These are phyloP conservation scores for Coreius guichenoti DNA, from an alignment of 2,797 vertebrate species.

Conservation along the genomic window DNA sequence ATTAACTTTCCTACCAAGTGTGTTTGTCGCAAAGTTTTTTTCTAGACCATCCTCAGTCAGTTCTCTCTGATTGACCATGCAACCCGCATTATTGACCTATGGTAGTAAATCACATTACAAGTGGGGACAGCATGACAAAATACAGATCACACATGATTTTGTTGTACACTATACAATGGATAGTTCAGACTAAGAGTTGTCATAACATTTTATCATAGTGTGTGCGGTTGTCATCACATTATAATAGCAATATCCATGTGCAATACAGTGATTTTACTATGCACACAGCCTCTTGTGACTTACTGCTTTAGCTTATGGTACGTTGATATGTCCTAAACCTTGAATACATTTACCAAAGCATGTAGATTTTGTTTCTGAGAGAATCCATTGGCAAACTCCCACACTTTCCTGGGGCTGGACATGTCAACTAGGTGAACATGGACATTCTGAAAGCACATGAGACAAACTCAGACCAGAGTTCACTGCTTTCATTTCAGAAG, in stretches of 20 bases:
- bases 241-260: not conserved
- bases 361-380: conserved; percentile 75
- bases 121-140: not conserved
- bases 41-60: conserved; percentile 84
- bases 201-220: not conserved
- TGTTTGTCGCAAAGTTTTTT: conserved; percentile 89
- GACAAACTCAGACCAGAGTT: not conserved
- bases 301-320: not conserved
- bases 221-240: not conserved
- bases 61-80: conserved; percentile 87
- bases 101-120: not conserved
- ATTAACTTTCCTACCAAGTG: conserved; percentile 76
- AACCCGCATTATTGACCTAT: conserved; percentile 88
- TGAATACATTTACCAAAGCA: conserved; percentile 77
- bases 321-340: not conserved
- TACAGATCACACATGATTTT: not conserved
- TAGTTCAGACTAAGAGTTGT: not conserved
- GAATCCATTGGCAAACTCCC: conserved; percentile 85
- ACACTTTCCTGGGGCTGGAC: conserved; percentile 81
- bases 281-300: not conserved
- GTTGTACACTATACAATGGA: not conserved
- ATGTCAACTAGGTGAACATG: conserved; percentile 85
- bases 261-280: not conserved
- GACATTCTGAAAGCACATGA: conserved; percentile 74
- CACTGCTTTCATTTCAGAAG: not conserved